Evolutionary conservation across 2,888 invertebrate genomes (phyloP), one percentile per base, ranked within the genome.

Genomic region (Habroteleia sp.): DNA sequence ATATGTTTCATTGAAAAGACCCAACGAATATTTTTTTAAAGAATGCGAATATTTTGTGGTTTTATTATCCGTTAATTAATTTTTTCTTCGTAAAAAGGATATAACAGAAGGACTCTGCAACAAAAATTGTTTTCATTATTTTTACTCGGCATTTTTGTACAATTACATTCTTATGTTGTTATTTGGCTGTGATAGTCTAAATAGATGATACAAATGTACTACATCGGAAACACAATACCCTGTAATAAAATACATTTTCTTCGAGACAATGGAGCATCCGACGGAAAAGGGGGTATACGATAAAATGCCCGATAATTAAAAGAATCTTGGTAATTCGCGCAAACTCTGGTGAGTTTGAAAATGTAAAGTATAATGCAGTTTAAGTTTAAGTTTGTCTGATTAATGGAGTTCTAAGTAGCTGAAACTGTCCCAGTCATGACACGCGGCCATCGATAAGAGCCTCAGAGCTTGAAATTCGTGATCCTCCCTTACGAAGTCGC

Each of bases 351-450:
- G 46, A 17, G 56, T 56, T 33, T 23, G 33, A 33, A 42, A 50
- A 58, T 50, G 46, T 44, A 48, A 56, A 54, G 27, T 60, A 48
- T 44, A 71, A 74, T 50, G 74, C 58, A 58, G 73, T n/a, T n/a
- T n/a, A 77, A 76, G 52, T 46, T 66, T 72, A 78, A 77, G 68
- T 75, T 78, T 72, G 46, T 62, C 52, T 77, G 73, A 78, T 75
- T 80, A 79, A 81, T 62, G 80, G 78, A 74, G 68, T 74, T 77
- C 77, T 77, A 78, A 80, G 75, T 77, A 76, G 76, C 63, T 71
- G 42, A 58, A 76, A 72, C 17, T 56, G 37, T 60, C 68, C 44
- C 35, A 31, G 52, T 20, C 50, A 8, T 29, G 58, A 37, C 42
- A 42, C 44, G 29, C 48, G 27, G n/a, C 14, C 17, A 16, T 29